phyloP scores from a whole-genome alignment of 2,888 invertebrate genomes.

The Cryptophagus acutangulus region DNA sequence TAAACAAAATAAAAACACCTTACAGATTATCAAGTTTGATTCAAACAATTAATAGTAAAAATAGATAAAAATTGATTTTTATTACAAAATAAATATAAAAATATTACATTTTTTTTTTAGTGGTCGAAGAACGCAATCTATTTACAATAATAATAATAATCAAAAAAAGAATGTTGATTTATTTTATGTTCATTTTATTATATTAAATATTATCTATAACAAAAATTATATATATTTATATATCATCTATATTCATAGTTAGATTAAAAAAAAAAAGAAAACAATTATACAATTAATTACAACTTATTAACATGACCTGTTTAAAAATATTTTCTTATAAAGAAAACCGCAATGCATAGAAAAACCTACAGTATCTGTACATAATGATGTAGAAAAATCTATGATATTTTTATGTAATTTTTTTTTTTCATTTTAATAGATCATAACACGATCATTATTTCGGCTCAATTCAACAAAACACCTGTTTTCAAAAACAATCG shows the following conservation, averaged over 20 bases:
- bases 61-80: slow-evolving; percentile 32
- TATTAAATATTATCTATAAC: slow-evolving; percentile 47
- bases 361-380: no score
- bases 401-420: slow-evolving; percentile 34
- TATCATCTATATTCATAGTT: slow-evolving; percentile 36
- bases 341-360: no score
- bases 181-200: slow-evolving; percentile 36
- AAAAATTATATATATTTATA: slow-evolving; percentile 42
- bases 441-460: slow-evolving; percentile 13
- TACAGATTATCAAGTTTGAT: slow-evolving; percentile 18
- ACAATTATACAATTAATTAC: slow-evolving; percentile 48
- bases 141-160: slow-evolving; percentile 23
- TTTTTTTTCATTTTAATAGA: slow-evolving; percentile 20
- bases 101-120: no score
- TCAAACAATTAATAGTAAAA: slow-evolving; percentile 33
- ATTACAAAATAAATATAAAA: slow-evolving; percentile 36
- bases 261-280: slow-evolving; percentile 44
- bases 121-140: no score
- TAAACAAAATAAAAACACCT: slow-evolving; percentile 6
- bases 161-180: slow-evolving; percentile 34
- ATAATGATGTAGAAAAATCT: slow-evolving; percentile 42
- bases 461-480: not conserved
- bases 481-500: slow-evolving; percentile 13
- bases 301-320: slow-evolving; percentile 41
- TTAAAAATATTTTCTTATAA: slow-evolving; percentile 47